Percentiles rank a stretch among this genome's conserved stretches.
Evolutionary conservation across 2,113 vertebrate genomes (phyloP).

Genomic region (Syrrhaptes paradoxus): DNA sequence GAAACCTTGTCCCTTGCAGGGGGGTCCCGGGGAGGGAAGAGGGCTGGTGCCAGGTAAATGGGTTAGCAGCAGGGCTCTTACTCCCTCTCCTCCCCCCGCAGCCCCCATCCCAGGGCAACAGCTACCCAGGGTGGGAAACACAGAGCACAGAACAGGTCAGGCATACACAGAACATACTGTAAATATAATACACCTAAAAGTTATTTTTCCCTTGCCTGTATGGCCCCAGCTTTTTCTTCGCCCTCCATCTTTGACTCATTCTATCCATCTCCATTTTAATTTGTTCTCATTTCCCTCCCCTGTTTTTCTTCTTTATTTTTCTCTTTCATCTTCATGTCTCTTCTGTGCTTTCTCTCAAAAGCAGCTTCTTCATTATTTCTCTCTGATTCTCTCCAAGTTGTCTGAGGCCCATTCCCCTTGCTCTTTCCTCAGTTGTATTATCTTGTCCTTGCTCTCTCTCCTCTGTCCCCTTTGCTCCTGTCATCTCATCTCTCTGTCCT

Average conservation of each 20-base stretch:
- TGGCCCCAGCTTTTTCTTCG: not conserved
- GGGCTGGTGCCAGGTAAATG: not conserved
- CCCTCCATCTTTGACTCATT: slow-evolving; percentile 65
- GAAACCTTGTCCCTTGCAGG: not conserved
- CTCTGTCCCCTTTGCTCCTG: not conserved
- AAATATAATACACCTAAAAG: not conserved
- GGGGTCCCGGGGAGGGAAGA: not conserved
- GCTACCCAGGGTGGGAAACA: not conserved
- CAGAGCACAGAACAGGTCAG: not conserved
- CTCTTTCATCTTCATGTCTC: slow-evolving; percentile 58
- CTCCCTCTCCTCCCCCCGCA: not conserved
- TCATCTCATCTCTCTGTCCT: not conserved
- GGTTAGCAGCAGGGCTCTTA: rapidly evolving
- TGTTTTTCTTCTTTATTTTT: slow-evolving; percentile 16
- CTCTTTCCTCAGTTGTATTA: not conserved
- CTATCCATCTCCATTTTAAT: slow-evolving; percentile 64
- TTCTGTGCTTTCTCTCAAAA: slow-evolving; percentile 37
- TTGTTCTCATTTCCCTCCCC: slow-evolving; percentile 13
- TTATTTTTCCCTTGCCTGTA: not conserved
- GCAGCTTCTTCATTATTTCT: slow-evolving; percentile 51
- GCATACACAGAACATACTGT: rapidly evolving
- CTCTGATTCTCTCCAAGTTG: slow-evolving; percentile 1
- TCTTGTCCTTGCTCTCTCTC: not conserved
- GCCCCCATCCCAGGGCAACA: not conserved
- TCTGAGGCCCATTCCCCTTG: not conserved